Percentiles rank a stretch among this genome's conserved stretches.
Evolutionary conservation across 2,888 invertebrate genomes (phyloP).

Genomic region (Rhabditoides inermis): DNA sequence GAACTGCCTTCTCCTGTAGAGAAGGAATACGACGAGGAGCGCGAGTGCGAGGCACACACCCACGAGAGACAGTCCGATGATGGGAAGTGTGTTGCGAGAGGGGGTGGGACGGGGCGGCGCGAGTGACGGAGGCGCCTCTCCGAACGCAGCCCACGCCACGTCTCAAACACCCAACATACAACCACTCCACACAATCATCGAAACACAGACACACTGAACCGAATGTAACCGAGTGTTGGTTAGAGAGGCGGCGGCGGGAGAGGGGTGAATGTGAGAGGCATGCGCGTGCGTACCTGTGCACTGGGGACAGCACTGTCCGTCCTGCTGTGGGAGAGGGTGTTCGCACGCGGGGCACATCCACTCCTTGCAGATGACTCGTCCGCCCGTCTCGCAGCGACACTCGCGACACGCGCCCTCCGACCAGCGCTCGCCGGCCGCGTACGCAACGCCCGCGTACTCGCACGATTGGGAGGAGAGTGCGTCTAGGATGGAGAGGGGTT

Average conservation of each 20-base stretch:
- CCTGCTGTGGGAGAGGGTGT: conserved; percentile 53
- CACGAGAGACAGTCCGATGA: conserved; percentile 14
- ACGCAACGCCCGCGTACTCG: conserved; percentile 34
- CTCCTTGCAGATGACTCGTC: conserved; percentile 41
- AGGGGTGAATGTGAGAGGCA: no score
- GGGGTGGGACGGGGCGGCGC: conserved; percentile 9
- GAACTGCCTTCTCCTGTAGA: conserved; percentile 33
- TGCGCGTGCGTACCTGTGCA: conserved; percentile 53
- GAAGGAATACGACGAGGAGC: conserved; percentile 25
- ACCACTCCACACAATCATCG: neutral
- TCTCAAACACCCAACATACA: conserved; percentile 8
- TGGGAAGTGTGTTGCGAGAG: conserved; percentile 14
- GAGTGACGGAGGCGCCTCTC: conserved; percentile 8
- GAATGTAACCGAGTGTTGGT: no score
- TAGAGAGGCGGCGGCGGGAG: no score
- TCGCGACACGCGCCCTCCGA: conserved; percentile 35
- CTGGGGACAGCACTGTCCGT: conserved; percentile 58
- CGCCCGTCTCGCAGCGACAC: conserved; percentile 41
- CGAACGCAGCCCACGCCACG: conserved; percentile 18
- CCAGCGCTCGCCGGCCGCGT: conserved; percentile 43
- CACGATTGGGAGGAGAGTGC: conserved; percentile 33
- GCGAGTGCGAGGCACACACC: neutral
- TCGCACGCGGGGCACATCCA: conserved; percentile 40
- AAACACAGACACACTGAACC: neutral
- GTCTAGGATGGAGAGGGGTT: conserved; percentile 14